Conservation (phyloP, 2,113 vertebrate genomes). For the Egretta garzetta region DNA sequence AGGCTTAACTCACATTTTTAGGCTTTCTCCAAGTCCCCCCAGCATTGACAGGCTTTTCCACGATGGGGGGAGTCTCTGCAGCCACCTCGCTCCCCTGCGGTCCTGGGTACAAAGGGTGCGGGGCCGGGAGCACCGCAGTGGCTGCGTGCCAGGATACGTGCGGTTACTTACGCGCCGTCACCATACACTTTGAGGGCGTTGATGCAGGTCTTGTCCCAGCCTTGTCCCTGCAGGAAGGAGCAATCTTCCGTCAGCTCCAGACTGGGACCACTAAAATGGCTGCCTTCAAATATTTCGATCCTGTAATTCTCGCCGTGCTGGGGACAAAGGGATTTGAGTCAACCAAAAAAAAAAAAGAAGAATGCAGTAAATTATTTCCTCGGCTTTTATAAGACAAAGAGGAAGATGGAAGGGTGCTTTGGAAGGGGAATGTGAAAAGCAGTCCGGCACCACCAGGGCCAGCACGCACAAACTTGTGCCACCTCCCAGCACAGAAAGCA, state of each 20-base stretch:
- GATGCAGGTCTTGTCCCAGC: conserved; percentile 86
- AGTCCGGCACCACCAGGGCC: neutral
- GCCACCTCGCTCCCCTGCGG: neutral
- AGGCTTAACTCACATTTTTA: neutral
- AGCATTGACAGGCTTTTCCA: neutral
- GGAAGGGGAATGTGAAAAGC: neutral
- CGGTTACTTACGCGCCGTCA: conserved; percentile 86
- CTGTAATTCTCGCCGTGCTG: conserved; percentile 90
- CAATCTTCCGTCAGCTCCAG: conserved; percentile 88
- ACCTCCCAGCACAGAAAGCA: neutral
- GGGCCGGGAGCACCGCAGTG: too few relatives aligned
- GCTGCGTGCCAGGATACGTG: rapidly evolving
- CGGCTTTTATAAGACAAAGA: neutral
- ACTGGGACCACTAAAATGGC: conserved; percentile 86
- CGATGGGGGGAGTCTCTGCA: neutral
- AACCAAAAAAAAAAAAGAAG: neutral
- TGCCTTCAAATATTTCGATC: conserved; percentile 87
- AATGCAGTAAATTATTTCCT: rapidly evolving
- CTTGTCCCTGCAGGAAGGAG: conserved; percentile 87
- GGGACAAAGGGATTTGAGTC: neutral
- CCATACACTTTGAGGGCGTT: conserved; percentile 89
- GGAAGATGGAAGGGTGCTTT: neutral
- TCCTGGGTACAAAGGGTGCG: rapidly evolving
- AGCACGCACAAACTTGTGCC: rapidly evolving
- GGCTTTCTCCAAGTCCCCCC: neutral